phyloP scores from a whole-genome alignment of 2,113 vertebrate genomes.

The Echinops telfairi region DNA sequence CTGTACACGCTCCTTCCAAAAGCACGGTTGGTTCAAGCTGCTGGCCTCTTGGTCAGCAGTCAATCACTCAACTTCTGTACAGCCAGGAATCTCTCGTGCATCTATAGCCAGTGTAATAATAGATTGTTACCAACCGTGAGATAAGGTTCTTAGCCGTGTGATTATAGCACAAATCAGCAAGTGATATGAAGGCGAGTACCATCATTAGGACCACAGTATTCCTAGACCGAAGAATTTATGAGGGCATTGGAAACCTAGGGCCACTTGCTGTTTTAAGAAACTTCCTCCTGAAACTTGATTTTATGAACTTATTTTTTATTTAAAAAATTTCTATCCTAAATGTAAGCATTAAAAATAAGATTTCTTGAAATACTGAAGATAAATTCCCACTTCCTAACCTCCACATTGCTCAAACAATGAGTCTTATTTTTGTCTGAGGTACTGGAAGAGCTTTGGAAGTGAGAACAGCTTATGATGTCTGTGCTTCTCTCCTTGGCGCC shows the following conservation, averaged over 20 bases:
- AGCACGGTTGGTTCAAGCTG: not conserved
- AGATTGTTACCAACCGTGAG: not conserved
- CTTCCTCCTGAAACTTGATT: not conserved
- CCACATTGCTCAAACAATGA: not conserved
- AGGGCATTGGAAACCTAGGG: not conserved
- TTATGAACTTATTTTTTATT: not conserved
- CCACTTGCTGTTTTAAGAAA: constrained; percentile 2
- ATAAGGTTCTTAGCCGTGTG: not conserved
- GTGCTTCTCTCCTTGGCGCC: not conserved
- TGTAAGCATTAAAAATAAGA: not conserved
- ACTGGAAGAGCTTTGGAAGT: not conserved
- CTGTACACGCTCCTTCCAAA: not conserved
- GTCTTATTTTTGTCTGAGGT: not conserved
- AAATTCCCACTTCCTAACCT: accelerated
- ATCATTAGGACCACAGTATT: not conserved
- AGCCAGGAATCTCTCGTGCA: not conserved
- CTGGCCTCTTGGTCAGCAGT: not conserved
- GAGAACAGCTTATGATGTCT: not conserved
- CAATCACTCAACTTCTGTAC: too few species aligned
- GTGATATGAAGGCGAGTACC: not conserved
- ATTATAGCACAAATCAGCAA: not conserved
- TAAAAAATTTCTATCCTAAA: not conserved
- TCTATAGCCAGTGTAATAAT: not conserved
- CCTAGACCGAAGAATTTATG: not conserved
- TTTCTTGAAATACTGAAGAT: not conserved